Conservation (phyloP, 2,113 vertebrate genomes). For the Forbesichthys papilliferus region DNA sequence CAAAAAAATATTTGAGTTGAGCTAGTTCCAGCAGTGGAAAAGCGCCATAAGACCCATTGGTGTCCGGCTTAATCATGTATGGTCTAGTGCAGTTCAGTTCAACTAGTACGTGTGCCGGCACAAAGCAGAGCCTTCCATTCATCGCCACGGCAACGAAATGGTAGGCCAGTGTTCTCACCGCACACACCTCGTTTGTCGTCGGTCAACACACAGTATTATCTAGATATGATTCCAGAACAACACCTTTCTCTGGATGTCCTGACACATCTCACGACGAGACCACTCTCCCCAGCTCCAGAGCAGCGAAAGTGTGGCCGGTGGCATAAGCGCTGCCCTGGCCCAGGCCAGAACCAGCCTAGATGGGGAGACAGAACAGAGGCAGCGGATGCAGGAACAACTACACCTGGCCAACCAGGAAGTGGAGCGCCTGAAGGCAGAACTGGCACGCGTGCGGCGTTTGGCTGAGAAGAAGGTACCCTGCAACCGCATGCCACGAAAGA, state of each 20-base stretch:
- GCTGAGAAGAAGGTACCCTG: slow-evolving; percentile 68
- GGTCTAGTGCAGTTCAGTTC: slow-evolving; percentile 43
- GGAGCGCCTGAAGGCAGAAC: slow-evolving; percentile 55
- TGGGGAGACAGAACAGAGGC: slow-evolving; percentile 54
- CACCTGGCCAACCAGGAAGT: slow-evolving; percentile 55
- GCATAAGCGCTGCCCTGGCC: slow-evolving; percentile 46
- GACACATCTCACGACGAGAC: slow-evolving; percentile 9
- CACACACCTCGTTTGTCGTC: too few relatives aligned
- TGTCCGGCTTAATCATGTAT: slow-evolving; percentile 51
- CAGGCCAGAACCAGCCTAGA: slow-evolving; percentile 58
- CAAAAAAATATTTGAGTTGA: not conserved
- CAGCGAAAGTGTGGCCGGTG: slow-evolving; percentile 49
- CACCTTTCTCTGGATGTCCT: slow-evolving; percentile 9
- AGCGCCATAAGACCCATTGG: not conserved
- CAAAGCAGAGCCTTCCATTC: slow-evolving; percentile 59
- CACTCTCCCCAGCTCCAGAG: slow-evolving; percentile 46
- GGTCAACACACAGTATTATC: not conserved
- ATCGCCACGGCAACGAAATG: slow-evolving; percentile 51
- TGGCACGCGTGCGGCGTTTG: slow-evolving; percentile 43
- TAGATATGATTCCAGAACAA: slow-evolving; percentile 2
- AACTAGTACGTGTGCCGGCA: slow-evolving; percentile 49
- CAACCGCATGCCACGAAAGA: slow-evolving; percentile 2
- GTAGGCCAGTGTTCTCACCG: slow-evolving; percentile 7
- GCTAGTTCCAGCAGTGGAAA: not conserved
- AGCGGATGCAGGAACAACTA: slow-evolving; percentile 68